These are phyloP conservation scores for Hippocampus kuda DNA, from an alignment of 2,797 vertebrate genomes.

Conservation along the genomic window DNA sequence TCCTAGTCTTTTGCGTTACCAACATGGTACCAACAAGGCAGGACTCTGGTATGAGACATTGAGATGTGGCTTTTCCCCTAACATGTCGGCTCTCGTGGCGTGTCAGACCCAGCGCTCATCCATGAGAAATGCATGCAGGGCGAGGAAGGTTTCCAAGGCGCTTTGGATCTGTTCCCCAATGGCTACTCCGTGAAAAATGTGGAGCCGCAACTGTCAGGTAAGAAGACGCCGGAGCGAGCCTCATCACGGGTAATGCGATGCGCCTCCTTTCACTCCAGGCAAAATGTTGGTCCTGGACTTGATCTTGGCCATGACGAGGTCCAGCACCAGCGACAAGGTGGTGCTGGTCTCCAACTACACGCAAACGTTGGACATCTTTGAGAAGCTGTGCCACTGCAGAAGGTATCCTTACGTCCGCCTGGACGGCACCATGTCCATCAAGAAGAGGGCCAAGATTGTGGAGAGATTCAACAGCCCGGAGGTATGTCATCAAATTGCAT, in stretches of 20 bases:
- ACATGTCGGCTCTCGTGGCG: not conserved
- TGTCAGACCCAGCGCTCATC: constrained; percentile 85
- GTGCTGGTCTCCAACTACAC: constrained; percentile 98
- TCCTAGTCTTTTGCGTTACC: too few species aligned
- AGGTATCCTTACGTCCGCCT: constrained; percentile 90
- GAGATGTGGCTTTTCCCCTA: not conserved
- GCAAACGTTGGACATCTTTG: constrained; percentile 93
- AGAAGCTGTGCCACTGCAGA: constrained; percentile 85
- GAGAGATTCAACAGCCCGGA: constrained; percentile 84
- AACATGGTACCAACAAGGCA: too few species aligned
- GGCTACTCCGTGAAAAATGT: constrained; percentile 78
- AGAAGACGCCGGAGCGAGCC: constrained; percentile 16
- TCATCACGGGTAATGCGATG: not conserved
- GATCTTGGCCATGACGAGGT: constrained; percentile 86
- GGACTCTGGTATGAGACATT: not conserved
- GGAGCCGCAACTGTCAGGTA: constrained; percentile 92
- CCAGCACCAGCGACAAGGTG: constrained; percentile 84
- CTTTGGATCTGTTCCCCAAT: constrained; percentile 78
- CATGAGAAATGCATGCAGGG: constrained; percentile 85
- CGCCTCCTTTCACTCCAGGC: constrained; percentile 53
- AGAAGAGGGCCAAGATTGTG: constrained; percentile 92
- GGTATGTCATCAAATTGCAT: constrained; percentile 59
- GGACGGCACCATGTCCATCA: constrained; percentile 97
- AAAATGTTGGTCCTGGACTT: constrained; percentile 97
- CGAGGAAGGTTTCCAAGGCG: constrained; percentile 84